Percentiles rank a stretch among this genome's conserved stretches.
Evolutionary conservation across 2,113 vertebrate genomes (phyloP).

Genomic region (Neogobius melanostomus): DNA sequence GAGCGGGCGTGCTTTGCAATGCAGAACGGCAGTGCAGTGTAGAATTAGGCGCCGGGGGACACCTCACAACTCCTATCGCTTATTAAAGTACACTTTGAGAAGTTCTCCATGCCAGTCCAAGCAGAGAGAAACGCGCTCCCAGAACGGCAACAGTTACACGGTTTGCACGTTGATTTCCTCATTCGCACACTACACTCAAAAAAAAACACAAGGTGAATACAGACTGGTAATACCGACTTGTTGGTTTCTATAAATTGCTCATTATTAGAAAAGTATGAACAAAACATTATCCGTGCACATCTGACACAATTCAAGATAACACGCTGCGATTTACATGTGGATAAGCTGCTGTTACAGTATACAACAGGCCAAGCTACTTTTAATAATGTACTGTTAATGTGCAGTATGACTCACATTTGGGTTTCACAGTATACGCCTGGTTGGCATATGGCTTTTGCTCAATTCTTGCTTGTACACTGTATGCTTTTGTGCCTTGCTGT

Average conservation of each 20-base stretch:
- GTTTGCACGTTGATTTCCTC: conserved; percentile 25
- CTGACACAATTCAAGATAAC: no score
- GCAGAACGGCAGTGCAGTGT: conserved; percentile 45
- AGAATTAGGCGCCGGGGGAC: conserved; percentile 58
- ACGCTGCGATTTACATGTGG: no score
- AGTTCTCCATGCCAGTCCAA: conserved; percentile 34
- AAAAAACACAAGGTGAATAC: neutral
- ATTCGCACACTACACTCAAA: conserved; percentile 5
- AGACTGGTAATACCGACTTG: neutral
- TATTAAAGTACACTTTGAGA: conserved; percentile 50
- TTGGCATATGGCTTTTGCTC: conserved; percentile 20
- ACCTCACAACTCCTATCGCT: conserved; percentile 44
- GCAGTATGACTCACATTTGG: no score
- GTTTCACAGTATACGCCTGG: conserved; percentile 1
- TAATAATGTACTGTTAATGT: no score
- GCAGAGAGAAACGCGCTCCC: conserved; percentile 38
- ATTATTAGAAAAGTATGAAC: no score
- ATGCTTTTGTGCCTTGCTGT: conserved; percentile 14
- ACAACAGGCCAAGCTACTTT: no score
- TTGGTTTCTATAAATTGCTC: no score
- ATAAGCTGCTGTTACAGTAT: no score
- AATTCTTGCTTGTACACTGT: conserved; percentile 18
- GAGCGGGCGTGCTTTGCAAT: conserved; percentile 56
- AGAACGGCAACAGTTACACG: conserved; percentile 21
- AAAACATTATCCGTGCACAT: no score